Percentiles rank a stretch among this genome's conserved stretches.
phyloP scores from a whole-genome alignment of 2,888 invertebrate genomes.

The Dichetophora obliterata region DNA sequence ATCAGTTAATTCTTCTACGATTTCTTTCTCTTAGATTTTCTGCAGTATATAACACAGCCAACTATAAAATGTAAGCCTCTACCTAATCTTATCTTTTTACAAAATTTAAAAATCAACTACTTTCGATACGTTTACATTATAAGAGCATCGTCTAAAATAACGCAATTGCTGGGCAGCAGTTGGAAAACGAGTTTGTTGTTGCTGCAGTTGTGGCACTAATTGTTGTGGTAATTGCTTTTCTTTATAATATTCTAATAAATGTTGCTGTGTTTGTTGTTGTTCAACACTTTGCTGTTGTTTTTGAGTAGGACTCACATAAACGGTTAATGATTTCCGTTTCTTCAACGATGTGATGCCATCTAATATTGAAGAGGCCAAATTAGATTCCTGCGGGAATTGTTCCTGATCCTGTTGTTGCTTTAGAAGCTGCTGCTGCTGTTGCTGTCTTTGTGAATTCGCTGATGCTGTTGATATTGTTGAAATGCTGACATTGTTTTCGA shows the following conservation, averaged over 20 bases:
- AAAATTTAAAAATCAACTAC: background rate
- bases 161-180: conserved; percentile 66
- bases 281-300: conserved; percentile 43
- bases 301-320: conserved; percentile 65
- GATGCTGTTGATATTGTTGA: conserved; percentile 45
- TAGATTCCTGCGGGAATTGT: conserved; percentile 36
- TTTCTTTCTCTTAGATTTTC: too few species aligned
- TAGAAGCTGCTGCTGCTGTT: conserved; percentile 43
- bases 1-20: too few species aligned
- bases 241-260: background rate
- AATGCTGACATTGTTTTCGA: conserved; percentile 53
- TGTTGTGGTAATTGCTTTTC: conserved; percentile 43
- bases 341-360: conserved; percentile 67
- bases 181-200: conserved; percentile 52
- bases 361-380: conserved; percentile 58
- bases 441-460: conserved; percentile 43
- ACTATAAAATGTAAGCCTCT: too few species aligned
- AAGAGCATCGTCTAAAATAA: conserved; percentile 66
- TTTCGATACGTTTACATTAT: conserved; percentile 68
- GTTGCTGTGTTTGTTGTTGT: conserved; percentile 44
- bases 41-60: too few species aligned
- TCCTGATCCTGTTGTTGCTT: conserved; percentile 49
- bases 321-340: conserved; percentile 68
- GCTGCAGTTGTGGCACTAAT: conserved; percentile 40
- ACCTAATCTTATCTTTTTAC: background rate